Evolutionary conservation across 1,140 invertebrate species (phyloP), one percentile per base, ranked within the genome.

Genomic region (Polypedilum pembai): DNA sequence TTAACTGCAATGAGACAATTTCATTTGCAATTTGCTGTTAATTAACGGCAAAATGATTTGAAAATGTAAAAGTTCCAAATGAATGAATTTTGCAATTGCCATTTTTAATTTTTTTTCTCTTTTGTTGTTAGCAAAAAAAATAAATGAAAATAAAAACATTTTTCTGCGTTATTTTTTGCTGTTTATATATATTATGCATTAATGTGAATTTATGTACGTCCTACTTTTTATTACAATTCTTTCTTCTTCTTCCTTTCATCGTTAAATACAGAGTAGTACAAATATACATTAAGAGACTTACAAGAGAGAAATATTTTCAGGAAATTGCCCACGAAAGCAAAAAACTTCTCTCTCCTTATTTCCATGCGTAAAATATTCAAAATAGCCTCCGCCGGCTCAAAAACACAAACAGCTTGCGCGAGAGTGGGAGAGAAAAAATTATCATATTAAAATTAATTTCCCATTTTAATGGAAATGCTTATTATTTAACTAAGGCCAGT

Each of bases 391-490:
- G 20, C 17, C 65, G 20, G 65, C 65, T 69, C 65, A 69, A 69
- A 18, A 33, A 33, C 24, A 33, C 24, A 33, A 33, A 33, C 24
- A 33, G 24, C 24, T 33, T 33, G 24, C 24, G 24, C 1, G 24
- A 33, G 24, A 33, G 24, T 33, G 24, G 24, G 24, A 33, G 24
- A 21, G 20, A 69, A 18, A 69, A 69, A 69, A 69, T 69, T 69
- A 69, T 69, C 65, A 69, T 69, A 69, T 69, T 69, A 69, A 69
- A 69, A 69, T 69, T 69, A 69, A 69, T 69, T 56, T 56, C 45
- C 45, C 45, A 56, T 56, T 69, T 69, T 69, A 69, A 69, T 69
- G 20, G 65, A 21, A 69, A 69, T 69, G 65, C n/a, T 21, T 18
- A 69, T 69, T 69, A 69, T 69, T 69, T 18, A 69, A 21, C 45